Conservation (phyloP, 2,888 invertebrate genomes). For the Tridacna gigas region DNA sequence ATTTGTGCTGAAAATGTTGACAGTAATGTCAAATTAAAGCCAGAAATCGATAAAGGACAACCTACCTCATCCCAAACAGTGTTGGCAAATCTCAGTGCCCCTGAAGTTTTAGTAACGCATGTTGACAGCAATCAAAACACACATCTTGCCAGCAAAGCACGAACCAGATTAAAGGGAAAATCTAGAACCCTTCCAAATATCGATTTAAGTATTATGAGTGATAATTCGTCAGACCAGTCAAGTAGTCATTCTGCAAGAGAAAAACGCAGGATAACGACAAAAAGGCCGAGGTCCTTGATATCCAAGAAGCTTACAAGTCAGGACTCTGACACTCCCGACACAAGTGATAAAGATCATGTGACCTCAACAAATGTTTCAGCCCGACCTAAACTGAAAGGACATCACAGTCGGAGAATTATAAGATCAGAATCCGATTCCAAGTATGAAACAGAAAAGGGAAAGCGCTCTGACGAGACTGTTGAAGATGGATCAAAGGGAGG, state of each 20-base stretch:
- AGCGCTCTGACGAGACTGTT: background rate
- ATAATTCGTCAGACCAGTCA: slow-evolving; percentile 13
- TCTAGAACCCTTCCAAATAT: slow-evolving; percentile 14
- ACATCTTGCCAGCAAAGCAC: background rate
- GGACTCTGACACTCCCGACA: slow-evolving; percentile 16
- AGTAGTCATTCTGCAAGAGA: slow-evolving; percentile 3
- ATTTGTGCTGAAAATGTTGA: background rate
- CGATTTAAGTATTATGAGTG: slow-evolving; percentile 17
- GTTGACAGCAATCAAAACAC: background rate
- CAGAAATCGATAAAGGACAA: background rate
- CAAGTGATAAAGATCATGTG: background rate
- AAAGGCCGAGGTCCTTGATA: slow-evolving; percentile 58
- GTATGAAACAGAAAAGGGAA: slow-evolving; percentile 51
- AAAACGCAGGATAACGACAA: slow-evolving; percentile 38
- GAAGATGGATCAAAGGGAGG: slow-evolving; percentile 12
- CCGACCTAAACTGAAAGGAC: slow-evolving; percentile 39
- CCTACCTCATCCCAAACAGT: background rate
- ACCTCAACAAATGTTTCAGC: background rate
- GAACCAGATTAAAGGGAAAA: background rate
- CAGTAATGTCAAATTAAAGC: background rate
- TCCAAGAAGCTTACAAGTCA: slow-evolving; percentile 52
- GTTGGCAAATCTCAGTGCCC: background rate
- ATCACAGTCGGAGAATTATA: slow-evolving; percentile 22
- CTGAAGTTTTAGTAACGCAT: background rate
- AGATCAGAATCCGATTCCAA: slow-evolving; percentile 57